Base-by-base conservation (phyloP, 2,113 vertebrate genomes). In the Brevimyrus niger region DNA sequence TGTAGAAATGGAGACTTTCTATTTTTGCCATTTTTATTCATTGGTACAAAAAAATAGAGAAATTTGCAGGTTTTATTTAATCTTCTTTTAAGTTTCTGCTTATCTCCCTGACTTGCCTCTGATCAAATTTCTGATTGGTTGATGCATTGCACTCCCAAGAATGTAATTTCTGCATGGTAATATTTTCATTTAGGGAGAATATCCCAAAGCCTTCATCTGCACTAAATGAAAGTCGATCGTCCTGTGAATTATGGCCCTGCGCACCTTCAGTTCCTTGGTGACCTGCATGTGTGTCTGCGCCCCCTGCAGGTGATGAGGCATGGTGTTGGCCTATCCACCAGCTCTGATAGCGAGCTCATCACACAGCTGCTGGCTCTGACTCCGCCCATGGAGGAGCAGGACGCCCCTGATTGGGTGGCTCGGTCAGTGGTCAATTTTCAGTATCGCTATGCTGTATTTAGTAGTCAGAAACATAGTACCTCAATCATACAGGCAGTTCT, bases 301-400 rank as follows among this genome's bases (percentile, higher is more conserved):
- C 27, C 55, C 47, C 0, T 90, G 89, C 92, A 99, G 98, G 97
- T 99, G 19, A 97, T 99, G 96, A 95, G 97, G 21, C 98, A 99
- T 1, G 98, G 98, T 0, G 97, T 99, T 1, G 98, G 98, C 44
- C 95, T 99, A 44, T 99, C 98, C 0, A 99, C 98, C 88, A 97
- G 97, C 90, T 99, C 98, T 38, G 98, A 99, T 93, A 99, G 98
- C 51, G 98, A 99, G 87, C 96, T 99, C 91, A 99, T 99, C 91
- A 99, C 97, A 8, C 98, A 99, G 92, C 96, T 99, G 89, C 96
- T 99, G 94, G 98, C 98, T 0, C 94, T 98, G 76, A 99, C 98
- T 1, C 98, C 98, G 27, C 98, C 98, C 0, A 95, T 96, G 93
- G 98, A 99, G 92, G 96, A 97, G 87, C 95, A 96, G 0, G 96